Conservation (phyloP, 1,140 invertebrate species). For the Bombus turneri region DNA sequence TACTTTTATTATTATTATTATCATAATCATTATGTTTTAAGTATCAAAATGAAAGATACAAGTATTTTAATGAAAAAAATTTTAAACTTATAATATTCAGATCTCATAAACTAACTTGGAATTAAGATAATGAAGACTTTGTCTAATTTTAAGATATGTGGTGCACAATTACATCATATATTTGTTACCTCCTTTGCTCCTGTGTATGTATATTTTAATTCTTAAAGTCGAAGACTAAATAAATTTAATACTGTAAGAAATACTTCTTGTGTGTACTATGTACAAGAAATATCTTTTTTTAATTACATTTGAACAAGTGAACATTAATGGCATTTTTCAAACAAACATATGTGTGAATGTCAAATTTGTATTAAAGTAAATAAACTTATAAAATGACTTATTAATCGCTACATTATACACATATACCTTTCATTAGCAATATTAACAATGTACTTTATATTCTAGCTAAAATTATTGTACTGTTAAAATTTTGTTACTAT, state of each 20-base stretch:
- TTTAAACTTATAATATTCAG: slow-evolving; percentile 34
- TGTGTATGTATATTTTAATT: slow-evolving; percentile 47
- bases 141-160: slow-evolving; percentile 22
- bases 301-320: slow-evolving; percentile 69
- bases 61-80: slow-evolving; percentile 38
- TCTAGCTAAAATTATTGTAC: neutral
- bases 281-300: slow-evolving; percentile 68
- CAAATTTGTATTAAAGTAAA: slow-evolving; percentile 81
- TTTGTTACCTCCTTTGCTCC: slow-evolving; percentile 53
- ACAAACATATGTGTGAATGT: slow-evolving; percentile 78
- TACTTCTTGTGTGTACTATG: slow-evolving; percentile 64
- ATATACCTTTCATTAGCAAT: neutral
- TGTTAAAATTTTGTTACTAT: neutral
- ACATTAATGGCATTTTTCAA: slow-evolving; percentile 70
- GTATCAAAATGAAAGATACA: slow-evolving; percentile 18
- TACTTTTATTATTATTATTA: neutral
- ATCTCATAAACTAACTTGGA: slow-evolving; percentile 51
- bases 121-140: slow-evolving; percentile 41
- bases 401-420: slow-evolving; percentile 56
- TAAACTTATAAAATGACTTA: slow-evolving; percentile 78
- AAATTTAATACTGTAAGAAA: slow-evolving; percentile 56
- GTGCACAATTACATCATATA: slow-evolving; percentile 47
- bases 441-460: neutral
- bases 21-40: slow-evolving; percentile 40
- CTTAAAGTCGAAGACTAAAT: slow-evolving; percentile 42